Evolutionary conservation across 2,113 vertebrate genomes (phyloP).

Genomic region (Macheiramphus alcinus): DNA sequence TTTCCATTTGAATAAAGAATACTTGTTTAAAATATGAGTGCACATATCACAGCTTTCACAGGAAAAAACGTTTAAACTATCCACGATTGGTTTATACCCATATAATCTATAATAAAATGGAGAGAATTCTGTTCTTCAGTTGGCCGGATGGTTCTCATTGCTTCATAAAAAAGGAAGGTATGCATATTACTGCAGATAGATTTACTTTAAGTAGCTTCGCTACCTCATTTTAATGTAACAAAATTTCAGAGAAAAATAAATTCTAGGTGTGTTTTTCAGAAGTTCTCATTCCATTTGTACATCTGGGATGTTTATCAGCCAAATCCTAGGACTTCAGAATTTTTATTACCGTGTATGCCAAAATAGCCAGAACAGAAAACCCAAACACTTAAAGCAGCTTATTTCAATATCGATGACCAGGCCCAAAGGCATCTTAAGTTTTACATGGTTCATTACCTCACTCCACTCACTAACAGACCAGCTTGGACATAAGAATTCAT

Average conservation of each 20-base stretch:
- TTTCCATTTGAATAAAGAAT: neutral
- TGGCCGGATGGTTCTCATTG: neutral
- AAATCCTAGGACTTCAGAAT: neutral
- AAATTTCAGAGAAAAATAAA: neutral
- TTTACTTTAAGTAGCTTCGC: neutral
- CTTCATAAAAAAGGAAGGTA: neutral
- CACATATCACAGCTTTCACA: neutral
- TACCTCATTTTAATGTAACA: neutral
- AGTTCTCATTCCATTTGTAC: neutral
- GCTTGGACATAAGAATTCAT: slow-evolving; percentile 84
- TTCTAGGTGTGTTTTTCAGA: neutral
- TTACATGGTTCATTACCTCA: slow-evolving; percentile 76
- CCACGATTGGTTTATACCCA: neutral
- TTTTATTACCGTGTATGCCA: neutral
- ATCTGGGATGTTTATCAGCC: neutral
- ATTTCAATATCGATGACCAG: neutral
- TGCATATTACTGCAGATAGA: neutral
- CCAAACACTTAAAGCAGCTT: neutral
- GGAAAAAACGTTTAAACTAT: neutral
- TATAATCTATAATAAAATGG: neutral
- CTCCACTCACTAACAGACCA: slow-evolving; percentile 92
- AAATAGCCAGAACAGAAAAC: neutral
- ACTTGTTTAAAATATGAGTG: neutral
- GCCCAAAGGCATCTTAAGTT: neutral
- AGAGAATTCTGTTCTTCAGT: neutral